These are phyloP conservation scores for Triplophysa siluroides DNA, from an alignment of 2,113 vertebrate species.

Conservation along the genomic window DNA sequence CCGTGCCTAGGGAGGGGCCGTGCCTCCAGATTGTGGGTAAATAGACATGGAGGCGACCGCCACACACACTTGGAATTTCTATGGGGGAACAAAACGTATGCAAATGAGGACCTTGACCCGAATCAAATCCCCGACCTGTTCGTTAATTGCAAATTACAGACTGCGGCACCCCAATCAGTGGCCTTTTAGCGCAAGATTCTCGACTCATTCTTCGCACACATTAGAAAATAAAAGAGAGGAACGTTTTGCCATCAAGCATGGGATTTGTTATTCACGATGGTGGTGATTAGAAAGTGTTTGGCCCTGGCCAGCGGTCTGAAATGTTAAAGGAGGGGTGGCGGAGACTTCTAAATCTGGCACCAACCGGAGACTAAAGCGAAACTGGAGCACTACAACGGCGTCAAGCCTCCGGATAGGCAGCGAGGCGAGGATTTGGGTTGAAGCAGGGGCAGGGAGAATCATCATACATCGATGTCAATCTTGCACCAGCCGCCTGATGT, in stretches of 20 bases:
- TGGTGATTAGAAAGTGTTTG: slow-evolving; percentile 51
- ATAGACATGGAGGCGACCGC: slow-evolving; percentile 61
- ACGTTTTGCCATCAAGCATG: slow-evolving; percentile 61
- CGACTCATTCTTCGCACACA: slow-evolving; percentile 71
- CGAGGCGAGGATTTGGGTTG: slow-evolving; percentile 43
- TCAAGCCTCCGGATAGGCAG: slow-evolving; percentile 46
- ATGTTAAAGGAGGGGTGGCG: slow-evolving; percentile 23
- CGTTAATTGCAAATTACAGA: slow-evolving; percentile 83
- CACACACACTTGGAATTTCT: slow-evolving; percentile 49
- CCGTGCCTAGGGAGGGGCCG: slow-evolving; percentile 32
- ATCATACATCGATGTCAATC: slow-evolving; percentile 33
- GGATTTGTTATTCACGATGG: slow-evolving; percentile 62
- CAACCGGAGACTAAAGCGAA: slow-evolving; percentile 50
- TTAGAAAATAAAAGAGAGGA: slow-evolving; percentile 70
- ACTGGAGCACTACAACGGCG: slow-evolving; percentile 60
- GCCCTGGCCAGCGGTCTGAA: slow-evolving; percentile 29
- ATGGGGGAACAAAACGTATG: slow-evolving; percentile 69
- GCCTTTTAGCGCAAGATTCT: slow-evolving; percentile 75
- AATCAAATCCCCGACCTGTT: slow-evolving; percentile 78
- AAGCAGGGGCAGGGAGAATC: background rate
- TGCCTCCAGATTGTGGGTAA: slow-evolving; percentile 61
- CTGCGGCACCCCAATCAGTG: slow-evolving; percentile 78
- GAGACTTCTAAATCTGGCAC: slow-evolving; percentile 36
- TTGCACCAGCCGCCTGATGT: slow-evolving; percentile 59
- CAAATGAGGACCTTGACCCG: slow-evolving; percentile 78